Evolutionary conservation across 2,888 invertebrate genomes (phyloP).

Genomic region (Zygothrica quintamaculata): DNA sequence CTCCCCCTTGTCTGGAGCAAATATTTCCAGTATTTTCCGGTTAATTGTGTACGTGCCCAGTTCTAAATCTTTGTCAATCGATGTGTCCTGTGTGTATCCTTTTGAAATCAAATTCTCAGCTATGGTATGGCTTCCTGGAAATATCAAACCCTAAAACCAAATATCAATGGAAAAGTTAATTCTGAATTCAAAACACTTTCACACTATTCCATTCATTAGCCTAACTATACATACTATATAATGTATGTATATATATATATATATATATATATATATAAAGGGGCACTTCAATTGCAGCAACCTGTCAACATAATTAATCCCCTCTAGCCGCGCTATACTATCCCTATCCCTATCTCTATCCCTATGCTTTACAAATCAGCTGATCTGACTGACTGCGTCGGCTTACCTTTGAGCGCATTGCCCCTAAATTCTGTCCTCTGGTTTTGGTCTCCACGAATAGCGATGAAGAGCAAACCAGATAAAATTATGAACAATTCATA

Average conservation of each 20-base stretch:
- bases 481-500: conserved; percentile 73
- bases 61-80: conserved; percentile 9
- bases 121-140: conserved; percentile 30
- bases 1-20: not conserved
- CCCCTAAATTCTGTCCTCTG: conserved; percentile 13
- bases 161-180: conserved; percentile 49
- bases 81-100: conserved; percentile 13
- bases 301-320: conserved; percentile 78
- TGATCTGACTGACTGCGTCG: conserved; percentile 49
- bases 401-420: conserved; percentile 55
- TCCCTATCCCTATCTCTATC: conserved; percentile 3
- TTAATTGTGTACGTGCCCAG: conserved; percentile 46
- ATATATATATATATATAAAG: conserved; percentile 8
- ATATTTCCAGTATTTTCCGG: conserved; percentile 23
- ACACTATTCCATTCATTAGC: conserved; percentile 39
- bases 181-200: conserved; percentile 38
- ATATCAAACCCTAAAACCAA: conserved; percentile 23
- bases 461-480: conserved; percentile 28
- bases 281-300: conserved; percentile 59
- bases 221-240: conserved; percentile 6
- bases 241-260: conserved; percentile 1
- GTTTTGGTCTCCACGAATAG: conserved; percentile 34
- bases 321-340: conserved; percentile 6
- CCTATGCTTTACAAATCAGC: conserved; percentile 61
- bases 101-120: conserved; percentile 21